Evolutionary conservation across 2,113 vertebrate genomes (phyloP).

Genomic region (Synchiropus splendidus): DNA sequence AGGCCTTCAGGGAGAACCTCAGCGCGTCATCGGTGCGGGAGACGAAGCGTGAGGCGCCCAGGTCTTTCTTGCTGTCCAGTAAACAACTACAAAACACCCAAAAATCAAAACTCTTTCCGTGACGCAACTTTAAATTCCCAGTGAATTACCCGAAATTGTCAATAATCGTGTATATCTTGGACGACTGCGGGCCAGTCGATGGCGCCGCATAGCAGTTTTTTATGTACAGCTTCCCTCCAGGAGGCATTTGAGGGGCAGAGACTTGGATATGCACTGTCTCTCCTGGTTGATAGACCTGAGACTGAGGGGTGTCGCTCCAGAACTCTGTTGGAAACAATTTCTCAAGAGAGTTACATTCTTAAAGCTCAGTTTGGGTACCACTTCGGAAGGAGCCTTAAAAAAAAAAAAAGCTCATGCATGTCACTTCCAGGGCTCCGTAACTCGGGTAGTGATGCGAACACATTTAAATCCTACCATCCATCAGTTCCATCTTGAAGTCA

Average conservation of each 20-base stretch:
- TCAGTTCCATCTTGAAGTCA: slow-evolving; percentile 51
- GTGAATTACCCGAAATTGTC: slow-evolving; percentile 56
- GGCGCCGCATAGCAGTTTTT: slow-evolving; percentile 46
- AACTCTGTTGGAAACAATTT: slow-evolving; percentile 22
- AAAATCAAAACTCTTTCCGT: background rate
- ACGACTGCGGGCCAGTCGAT: slow-evolving; percentile 4
- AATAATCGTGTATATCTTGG: slow-evolving; percentile 47
- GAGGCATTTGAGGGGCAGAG: slow-evolving; percentile 27
- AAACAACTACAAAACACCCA: slow-evolving; percentile 40
- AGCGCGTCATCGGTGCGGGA: slow-evolving; percentile 34
- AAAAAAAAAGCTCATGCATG: too few species aligned
- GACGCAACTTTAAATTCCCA: background rate
- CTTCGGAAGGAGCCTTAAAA: too few species aligned
- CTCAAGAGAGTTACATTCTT: too few species aligned
- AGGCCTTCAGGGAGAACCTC: slow-evolving; percentile 53
- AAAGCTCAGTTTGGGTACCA: too few species aligned
- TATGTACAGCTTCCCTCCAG: slow-evolving; percentile 49
- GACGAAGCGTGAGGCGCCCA: slow-evolving; percentile 38
- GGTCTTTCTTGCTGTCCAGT: slow-evolving; percentile 45
- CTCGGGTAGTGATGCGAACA: too few species aligned
- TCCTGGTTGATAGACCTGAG: slow-evolving; percentile 43
- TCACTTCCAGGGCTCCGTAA: too few species aligned
- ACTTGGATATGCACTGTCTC: slow-evolving; percentile 52
- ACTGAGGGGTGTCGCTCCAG: slow-evolving; percentile 34
- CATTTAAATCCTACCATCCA: slow-evolving; percentile 51